Evolutionary conservation across 1,140 invertebrate species (phyloP), one percentile per base, ranked within the genome.

Genomic region (Ceratitis capitata): DNA sequence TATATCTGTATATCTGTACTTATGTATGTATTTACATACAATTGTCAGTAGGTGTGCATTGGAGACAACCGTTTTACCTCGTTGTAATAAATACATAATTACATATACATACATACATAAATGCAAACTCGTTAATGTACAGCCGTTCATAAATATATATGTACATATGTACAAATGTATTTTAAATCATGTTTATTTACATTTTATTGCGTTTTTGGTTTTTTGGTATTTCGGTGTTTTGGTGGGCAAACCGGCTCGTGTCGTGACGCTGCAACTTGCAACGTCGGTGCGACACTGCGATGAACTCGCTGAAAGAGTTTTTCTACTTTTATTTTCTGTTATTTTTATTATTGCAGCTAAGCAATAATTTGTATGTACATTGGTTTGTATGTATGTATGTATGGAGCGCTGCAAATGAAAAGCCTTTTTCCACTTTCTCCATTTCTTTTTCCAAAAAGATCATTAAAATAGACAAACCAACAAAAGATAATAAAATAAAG

Each of bases 401-500:
- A n/a, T n/a, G 39, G 19, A 45, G 69, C 69, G 19, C 53, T 83
- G 82, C 82, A n/a, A 51, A 35, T 87, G 87, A 88, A 87, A 87
- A 84, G 53, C 82, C 19, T 74, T 88, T n/a, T 88, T 88, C 88
- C 88, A 88, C 88, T 88, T 88, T 88, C 88, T 86, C 88, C 88
- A 35, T 32, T 69, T 53, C 32, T 39, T 42, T 39, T 86, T 47
- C 26, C 32, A 74, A 88, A 87, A 87, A 83, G 16, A 83, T 6
- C 45, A 53, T 56, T 85, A 87, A 89, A 88, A 89, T 89, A 87
- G 86, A 88, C 87, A 89, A 87, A 87, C 87, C 86, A 87, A 89
- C 12, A 29, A 85, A 87, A 74, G 45, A 45, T 35, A 74, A n/a
- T n/a, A n/a, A n/a, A n/a, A n/a, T n/a, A n/a, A n/a, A n/a, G n/a